Percentiles rank a stretch among this genome's conserved stretches.
These are phyloP conservation scores for Momotus momota DNA, from an alignment of 2,797 vertebrate genomes.

Conservation along the genomic window DNA sequence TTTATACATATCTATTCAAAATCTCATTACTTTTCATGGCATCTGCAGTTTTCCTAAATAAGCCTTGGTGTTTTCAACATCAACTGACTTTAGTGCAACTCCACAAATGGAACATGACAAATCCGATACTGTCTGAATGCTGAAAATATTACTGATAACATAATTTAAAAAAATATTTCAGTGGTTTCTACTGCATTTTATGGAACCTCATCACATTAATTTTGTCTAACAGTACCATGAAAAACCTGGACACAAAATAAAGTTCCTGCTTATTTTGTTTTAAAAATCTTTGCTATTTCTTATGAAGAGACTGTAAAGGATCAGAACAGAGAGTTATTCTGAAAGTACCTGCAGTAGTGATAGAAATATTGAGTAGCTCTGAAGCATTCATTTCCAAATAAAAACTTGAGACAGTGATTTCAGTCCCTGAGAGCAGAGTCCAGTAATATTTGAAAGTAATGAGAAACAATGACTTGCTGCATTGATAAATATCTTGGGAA, in stretches of 20 bases:
- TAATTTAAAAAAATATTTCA: background rate
- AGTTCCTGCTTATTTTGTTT: background rate
- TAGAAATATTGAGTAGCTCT: background rate
- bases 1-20: background rate
- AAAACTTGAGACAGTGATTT: conserved; percentile 6
- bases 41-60: background rate
- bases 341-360: background rate
- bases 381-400: background rate
- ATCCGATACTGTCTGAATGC: background rate
- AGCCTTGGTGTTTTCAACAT: background rate
- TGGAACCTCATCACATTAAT: background rate
- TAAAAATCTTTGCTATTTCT: background rate
- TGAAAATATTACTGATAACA: background rate
- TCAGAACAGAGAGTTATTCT: background rate
- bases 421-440: background rate
- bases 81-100: background rate
- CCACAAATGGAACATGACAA: background rate
- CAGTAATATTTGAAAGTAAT: background rate
- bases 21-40: background rate
- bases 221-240: background rate
- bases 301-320: background rate
- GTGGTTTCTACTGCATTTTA: background rate
- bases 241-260: background rate
- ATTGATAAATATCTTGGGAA: conserved; percentile 15
- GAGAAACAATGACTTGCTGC: background rate